phyloP scores from a whole-genome alignment of 2,797 vertebrate genomes.

The Muscicapa striata region DNA sequence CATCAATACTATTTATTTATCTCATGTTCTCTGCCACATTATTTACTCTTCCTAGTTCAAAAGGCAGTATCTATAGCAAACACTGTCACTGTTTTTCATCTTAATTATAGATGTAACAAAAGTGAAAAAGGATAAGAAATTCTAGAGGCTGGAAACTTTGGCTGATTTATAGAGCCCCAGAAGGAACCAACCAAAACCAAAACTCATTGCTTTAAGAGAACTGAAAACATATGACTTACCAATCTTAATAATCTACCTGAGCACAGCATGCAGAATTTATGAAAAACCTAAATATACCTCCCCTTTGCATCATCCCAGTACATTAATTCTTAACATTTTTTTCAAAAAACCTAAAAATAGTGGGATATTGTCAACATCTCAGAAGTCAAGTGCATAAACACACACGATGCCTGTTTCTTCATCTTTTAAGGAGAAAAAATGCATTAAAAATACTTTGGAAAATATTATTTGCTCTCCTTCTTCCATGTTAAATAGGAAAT shows the following conservation, averaged over 20 bases:
- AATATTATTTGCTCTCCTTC: neutral
- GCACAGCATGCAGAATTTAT: neutral
- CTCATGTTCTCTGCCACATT: neutral
- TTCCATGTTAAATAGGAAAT: neutral
- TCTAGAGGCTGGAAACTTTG: neutral
- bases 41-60: neutral
- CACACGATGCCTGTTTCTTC: neutral
- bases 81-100: neutral
- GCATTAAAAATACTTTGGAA: neutral
- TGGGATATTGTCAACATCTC: neutral
- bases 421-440: neutral
- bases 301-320: neutral
- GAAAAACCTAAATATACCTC: neutral
- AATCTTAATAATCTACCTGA: neutral
- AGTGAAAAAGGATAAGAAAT: neutral
- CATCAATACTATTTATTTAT: neutral
- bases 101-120: neutral
- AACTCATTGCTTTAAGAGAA: neutral
- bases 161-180: neutral
- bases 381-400: neutral
- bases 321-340: neutral
- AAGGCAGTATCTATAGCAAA: neutral
- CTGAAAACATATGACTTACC: neutral
- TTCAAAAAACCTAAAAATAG: neutral
- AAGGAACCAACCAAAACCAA: neutral